Evolutionary conservation across 2,888 invertebrate genomes (phyloP), one percentile per base, ranked within the genome.

Genomic region (Lasioglossum zephyrum): DNA sequence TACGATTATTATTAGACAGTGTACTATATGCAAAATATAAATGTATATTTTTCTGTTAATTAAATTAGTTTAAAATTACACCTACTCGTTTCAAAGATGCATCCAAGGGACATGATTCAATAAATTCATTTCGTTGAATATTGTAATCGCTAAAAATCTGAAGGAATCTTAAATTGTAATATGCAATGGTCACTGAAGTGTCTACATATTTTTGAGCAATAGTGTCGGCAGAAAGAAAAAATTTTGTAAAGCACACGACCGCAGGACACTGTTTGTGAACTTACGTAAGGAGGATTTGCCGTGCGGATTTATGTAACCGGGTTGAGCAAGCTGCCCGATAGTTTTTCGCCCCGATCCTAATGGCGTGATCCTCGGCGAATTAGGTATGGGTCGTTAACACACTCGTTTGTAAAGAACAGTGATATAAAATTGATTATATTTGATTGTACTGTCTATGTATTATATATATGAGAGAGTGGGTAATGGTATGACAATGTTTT

Each of bases 261-360:
- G 44, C 36, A 69, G 31, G 53, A 31, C 18, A 41, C 31, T 72
- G 63, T 79, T 81, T 49, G 63, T 63, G 47, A n/a, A 57, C n/a
- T 70, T 74, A 69, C 44, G 57, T 39, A 79, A 79, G 44, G 16
- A 36, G 49, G 66, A 82, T 82, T 53, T 44, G 66, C 66, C 69
- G 57, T 22, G 69, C 36, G 26, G 36, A n/a, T n/a, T 82, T 82
- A 39, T 26, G 44, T 57, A 79, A 74, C 49, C 44, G 6, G 70
- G 66, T 73, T 73, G 73, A 41, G 39, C 36, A 80, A 82, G 49
- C 66, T 36, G 9, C 3, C 2, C 66, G 66, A 76, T 76, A 63
- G 31, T 63, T 31, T 16, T 39, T 4, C 39, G 41, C 39, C 26
- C 39, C 49, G 39, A 69, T 39, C 22, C 22, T 69, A 69, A 69